A percentile compares a stretch with the other conserved stretches of the same genome.
Evolutionary conservation across 1,140 invertebrate species (phyloP).

Genomic region (Dreissena rostriformis): DNA sequence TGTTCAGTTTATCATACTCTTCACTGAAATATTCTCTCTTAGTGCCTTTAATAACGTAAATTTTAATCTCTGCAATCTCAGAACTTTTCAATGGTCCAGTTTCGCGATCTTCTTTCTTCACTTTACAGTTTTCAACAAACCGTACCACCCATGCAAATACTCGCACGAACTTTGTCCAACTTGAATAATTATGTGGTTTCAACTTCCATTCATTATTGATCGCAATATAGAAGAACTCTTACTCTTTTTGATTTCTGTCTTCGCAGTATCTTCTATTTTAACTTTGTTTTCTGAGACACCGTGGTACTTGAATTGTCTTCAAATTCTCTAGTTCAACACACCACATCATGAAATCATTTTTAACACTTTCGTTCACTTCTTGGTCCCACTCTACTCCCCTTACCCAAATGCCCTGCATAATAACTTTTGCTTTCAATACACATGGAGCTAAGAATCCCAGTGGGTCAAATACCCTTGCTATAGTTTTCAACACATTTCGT

Average conservation of each 20-base stretch:
- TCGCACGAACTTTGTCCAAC: constrained; percentile 21
- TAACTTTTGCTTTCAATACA: constrained; percentile 1
- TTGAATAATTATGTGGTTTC: constrained; percentile 37
- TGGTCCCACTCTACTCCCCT: constrained; percentile 21
- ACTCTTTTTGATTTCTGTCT: too few relatives aligned
- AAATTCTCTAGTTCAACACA: background rate
- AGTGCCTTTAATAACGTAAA: too few relatives aligned
- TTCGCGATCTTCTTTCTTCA: too few relatives aligned
- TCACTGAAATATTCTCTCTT: too few relatives aligned
- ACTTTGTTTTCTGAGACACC: background rate
- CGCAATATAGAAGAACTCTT: too few relatives aligned
- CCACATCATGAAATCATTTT: background rate
- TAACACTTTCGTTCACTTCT: background rate
- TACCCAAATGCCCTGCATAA: constrained; percentile 2
- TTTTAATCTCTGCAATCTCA: too few relatives aligned
- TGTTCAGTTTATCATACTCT: too few relatives aligned
- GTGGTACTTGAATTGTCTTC: background rate
- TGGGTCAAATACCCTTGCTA: constrained; percentile 1
- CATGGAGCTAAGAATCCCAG: constrained; percentile 7
- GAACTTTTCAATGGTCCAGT: too few relatives aligned
- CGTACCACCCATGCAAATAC: too few relatives aligned
- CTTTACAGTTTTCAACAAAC: too few relatives aligned
- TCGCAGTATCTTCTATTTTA: too few relatives aligned
- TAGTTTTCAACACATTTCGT: constrained; percentile 3
- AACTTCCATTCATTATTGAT: too few relatives aligned